Conservation (phyloP, 1,140 invertebrate genomes). For the Aphelenchoides avenae region DNA sequence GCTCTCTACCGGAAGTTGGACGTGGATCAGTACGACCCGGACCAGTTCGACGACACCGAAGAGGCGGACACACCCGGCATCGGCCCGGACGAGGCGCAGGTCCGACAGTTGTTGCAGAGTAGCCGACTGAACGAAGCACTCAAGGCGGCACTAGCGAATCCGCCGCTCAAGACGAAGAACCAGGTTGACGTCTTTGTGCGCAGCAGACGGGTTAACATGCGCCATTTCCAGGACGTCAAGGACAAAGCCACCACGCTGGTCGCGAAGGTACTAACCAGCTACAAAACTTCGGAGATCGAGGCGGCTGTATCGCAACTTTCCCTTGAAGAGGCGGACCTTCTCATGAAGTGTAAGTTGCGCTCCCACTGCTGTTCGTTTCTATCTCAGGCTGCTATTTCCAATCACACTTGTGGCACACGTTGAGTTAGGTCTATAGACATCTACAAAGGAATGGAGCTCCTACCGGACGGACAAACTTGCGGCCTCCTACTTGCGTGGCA, state of each 20-base stretch:
- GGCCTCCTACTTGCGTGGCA: slow-evolving; percentile 29
- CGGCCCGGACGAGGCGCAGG: slow-evolving; percentile 29
- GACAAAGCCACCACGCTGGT: slow-evolving; percentile 23
- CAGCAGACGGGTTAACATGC: neutral
- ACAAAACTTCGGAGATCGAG: slow-evolving; percentile 30
- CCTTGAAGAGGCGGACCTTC: slow-evolving; percentile 21
- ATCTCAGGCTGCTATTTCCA: too few species aligned
- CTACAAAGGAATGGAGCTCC: slow-evolving; percentile 36
- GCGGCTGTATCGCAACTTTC: slow-evolving; percentile 10
- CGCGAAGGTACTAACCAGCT: slow-evolving; percentile 26
- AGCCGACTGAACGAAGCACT: slow-evolving; percentile 28
- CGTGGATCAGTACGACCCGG: slow-evolving; percentile 26
- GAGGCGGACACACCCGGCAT: slow-evolving; percentile 16
- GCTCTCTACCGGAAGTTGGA: slow-evolving; percentile 30
- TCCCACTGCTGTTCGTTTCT: too few species aligned
- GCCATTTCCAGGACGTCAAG: slow-evolving; percentile 14
- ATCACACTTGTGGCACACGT: neutral
- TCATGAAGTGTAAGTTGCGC: too few species aligned
- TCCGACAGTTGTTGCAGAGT: slow-evolving; percentile 26
- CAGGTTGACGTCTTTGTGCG: slow-evolving; percentile 12
- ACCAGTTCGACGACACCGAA: slow-evolving; percentile 19
- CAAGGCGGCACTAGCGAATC: slow-evolving; percentile 33
- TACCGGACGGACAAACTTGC: slow-evolving; percentile 36
- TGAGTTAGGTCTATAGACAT: slow-evolving; percentile 18
- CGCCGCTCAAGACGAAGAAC: slow-evolving; percentile 36